Base-by-base conservation (phyloP, 23 tunicate genomes). In the Trididemnum clinides region DNA sequence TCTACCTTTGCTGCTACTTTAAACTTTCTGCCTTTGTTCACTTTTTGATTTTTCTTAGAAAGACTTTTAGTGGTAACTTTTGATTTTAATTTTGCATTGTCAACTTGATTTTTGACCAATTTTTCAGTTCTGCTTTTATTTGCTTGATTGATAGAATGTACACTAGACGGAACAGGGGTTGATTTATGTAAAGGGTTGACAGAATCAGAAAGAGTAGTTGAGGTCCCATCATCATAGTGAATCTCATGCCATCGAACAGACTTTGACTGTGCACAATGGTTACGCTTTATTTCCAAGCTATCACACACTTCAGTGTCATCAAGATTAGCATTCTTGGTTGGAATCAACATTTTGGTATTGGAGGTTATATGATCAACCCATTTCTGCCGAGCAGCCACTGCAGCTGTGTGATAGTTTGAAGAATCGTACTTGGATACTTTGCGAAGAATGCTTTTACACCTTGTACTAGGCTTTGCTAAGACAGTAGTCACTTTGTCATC, bases 171-270 rank as follows among this genome's bases (percentile, higher is more conserved):
- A 33, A 63, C 63, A 4, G 82, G 82, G 66, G 66, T 23, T n/a
- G 22, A 19, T 3, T n/a, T 15, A 28, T 23, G 35, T 50, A 27
- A 25, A 1, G 20, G 28, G 2, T 49, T 7, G 18, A 10, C 85
- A 7, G 80, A 2, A 27, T 80, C 82, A 34, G 83, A 71, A 0
- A 92, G 39, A 22, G 88, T 78, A 22, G 91, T 86, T 30, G 97
- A 92, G 19, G 97, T 92, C 23, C 97, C 97, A 36, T 92, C 97
- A 64, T 92, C 84, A 66, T 88, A 92, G 32, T 88, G 97, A 21
- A 92, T 73, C 50, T 92, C 89, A 50, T 92, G 87, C 97, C 97
- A 92, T 30, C 88, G 80, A 0, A 92, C 97, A 21, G 91, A 85
- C 69, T 92, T 92, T 6, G 83, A 25, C 35, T 35, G 80, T 18